Percentiles rank a stretch among this genome's conserved stretches.
These are phyloP conservation scores for Aplysia californica DNA, from an alignment of 1,140 invertebrate species.

Conservation along the genomic window DNA sequence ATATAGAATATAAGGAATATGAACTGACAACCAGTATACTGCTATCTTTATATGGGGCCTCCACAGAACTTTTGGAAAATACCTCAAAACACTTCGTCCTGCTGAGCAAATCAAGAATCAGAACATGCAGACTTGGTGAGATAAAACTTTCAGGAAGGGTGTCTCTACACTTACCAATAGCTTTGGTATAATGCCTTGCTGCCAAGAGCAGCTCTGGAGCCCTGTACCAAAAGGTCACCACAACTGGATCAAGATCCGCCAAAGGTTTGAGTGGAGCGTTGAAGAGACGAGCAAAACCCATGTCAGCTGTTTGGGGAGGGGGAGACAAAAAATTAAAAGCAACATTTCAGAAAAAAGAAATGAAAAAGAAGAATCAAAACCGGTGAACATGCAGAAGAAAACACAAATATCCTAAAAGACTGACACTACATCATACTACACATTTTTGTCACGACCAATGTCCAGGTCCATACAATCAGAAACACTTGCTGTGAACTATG, in stretches of 20 bases:
- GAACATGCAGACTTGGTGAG: too few relatives aligned
- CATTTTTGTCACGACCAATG: too few relatives aligned
- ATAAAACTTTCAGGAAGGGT: too few relatives aligned
- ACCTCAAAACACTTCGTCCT: too few relatives aligned
- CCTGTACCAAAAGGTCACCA: slow-evolving; percentile 99
- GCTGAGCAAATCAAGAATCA: too few relatives aligned
- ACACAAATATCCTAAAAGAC: neutral
- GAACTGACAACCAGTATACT: too few relatives aligned
- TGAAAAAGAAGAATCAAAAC: neutral
- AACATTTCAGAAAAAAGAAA: neutral
- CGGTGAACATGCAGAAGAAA: neutral
- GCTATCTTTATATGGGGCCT: too few relatives aligned
- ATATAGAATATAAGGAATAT: too few relatives aligned
- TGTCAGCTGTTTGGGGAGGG: slow-evolving; percentile 94
- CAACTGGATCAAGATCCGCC: slow-evolving; percentile 91
- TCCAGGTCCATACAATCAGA: too few relatives aligned
- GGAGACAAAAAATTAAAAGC: neutral
- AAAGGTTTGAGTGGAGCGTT: slow-evolving; percentile 98
- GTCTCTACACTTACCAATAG: slow-evolving; percentile 95
- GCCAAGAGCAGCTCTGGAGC: slow-evolving; percentile 97
- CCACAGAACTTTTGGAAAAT: too few relatives aligned
- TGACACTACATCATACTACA: too few relatives aligned
- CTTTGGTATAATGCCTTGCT: slow-evolving; percentile 97
- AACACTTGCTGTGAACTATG: too few relatives aligned
- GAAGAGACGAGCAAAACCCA: slow-evolving; percentile 99